Base-by-base conservation (phyloP, 2,797 vertebrate species). In the Enteromius mattozi region DNA sequence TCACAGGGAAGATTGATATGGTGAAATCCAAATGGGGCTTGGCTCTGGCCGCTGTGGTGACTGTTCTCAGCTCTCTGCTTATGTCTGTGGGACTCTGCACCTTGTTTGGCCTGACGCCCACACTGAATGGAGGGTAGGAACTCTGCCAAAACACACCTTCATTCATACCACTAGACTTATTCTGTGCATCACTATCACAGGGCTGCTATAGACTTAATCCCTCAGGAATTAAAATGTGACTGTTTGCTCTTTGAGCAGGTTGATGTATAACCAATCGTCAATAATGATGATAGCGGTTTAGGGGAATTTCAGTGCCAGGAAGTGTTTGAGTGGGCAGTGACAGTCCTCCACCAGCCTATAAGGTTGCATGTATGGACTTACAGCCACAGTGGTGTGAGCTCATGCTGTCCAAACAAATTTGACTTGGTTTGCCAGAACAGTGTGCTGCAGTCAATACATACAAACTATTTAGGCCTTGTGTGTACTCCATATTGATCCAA, bases 11-110 rank as follows among this genome's bases (percentile, higher is more conserved):
- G 92, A 99, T 99, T 1, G 98, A 99, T 94, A 97, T 99, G 97
- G 98, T 99, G 94, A 99, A 98, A 90, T 99, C 98, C 0, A 99
- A 99, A 85, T 99, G 98, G 98, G 98, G 98, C 6, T 93, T 99
- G 92, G 98, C 98, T 0, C 94, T 99, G 93, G 98, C 98, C 0
- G 98, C 98, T 0, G 98, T 99, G 74, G 98, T 99, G 87, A 99
- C 98, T 0, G 98, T 99, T 65, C 97, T 99, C 90, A 99, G 98
- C 94, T 99, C 98, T 0, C 93, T 99, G 91, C 97, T 99, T 85
- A 99, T 99, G 98, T 99, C 98, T 0, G 98, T 99, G 16, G 98
- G 98, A 51, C 94, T 99, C 72, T 99, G 98, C 82, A 99, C 98
- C 0, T 95, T 99, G 12, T 99, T 99, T 1, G 98, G 98, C 88